Base-by-base conservation (phyloP, 2,113 vertebrate genomes). In the Melospiza melodia region DNA sequence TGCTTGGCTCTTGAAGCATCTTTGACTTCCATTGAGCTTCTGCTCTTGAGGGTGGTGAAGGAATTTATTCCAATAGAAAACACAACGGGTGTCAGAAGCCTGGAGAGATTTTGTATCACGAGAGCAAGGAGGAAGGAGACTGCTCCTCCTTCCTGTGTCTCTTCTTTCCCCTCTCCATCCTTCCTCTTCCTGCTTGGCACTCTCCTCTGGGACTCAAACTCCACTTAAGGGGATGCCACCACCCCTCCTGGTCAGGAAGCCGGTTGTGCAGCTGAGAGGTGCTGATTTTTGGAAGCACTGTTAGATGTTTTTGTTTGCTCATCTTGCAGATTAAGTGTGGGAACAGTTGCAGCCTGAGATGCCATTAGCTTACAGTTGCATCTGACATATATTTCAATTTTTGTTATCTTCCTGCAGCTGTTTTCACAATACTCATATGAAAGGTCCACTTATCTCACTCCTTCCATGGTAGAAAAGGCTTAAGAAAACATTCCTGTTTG, bases 401-500 rank as follows among this genome's bases (percentile, higher is more conserved):
- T 84, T 85, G 63, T 93, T 96, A 66, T 73, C 76, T 82, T 92
- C 33, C 46, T 82, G 58, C 69, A 89, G 58, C 83, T 96, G 19
- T 95, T 96, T 95, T 95, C 86, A 89, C 49, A 93, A 49, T 33
- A 66, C 20, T 92, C 22, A 9, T 69, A 66, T 72, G 76, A 94
- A 94, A 92, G 85, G 83, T 84, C 76, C 0, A 14, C 66, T 87
- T 96, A 93, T 94, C 88, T 95, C 85, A 44, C 28, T 78, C 30
- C 15, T 89, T 82, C 61, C 68, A 28, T 2, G 3, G 41, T 79
- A 90, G 43, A 90, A 93, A 89, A 84, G 54, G 76, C 90, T 96
- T 48, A 96, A 93, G 90, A 94, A 96, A 96, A 90, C 88, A 94
- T 75, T 73, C 74, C 37, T 84, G 58, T 93, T 95, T 92, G 73